A percentile compares a stretch with the other conserved stretches of the same genome.
Evolutionary conservation across 2,113 vertebrate species (phyloP).

Genomic region (Pteruthius melanotis): DNA sequence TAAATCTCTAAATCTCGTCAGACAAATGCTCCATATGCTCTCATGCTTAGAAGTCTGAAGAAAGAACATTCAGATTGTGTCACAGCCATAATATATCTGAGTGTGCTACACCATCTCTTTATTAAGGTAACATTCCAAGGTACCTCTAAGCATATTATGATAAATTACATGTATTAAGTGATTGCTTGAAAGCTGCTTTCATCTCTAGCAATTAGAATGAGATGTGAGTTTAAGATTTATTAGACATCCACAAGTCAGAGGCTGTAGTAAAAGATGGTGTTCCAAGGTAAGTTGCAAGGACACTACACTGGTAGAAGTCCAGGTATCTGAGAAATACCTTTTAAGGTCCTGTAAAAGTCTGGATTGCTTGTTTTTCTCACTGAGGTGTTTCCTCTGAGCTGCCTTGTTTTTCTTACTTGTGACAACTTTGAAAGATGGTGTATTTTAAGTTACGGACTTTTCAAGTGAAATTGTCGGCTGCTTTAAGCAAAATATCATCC

Average conservation of each 20-base stretch:
- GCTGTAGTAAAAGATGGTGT: background rate
- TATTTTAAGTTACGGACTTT: background rate
- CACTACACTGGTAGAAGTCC: background rate
- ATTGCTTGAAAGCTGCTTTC: background rate
- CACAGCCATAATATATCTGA: background rate
- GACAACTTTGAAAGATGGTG: background rate
- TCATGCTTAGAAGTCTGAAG: background rate
- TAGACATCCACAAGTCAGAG: background rate
- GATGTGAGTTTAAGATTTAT: background rate
- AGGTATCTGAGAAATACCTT: background rate
- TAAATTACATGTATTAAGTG: constrained; percentile 7
- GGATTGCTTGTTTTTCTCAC: background rate
- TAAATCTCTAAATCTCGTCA: constrained; percentile 8
- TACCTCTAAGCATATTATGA: constrained; percentile 6
- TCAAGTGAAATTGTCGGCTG: background rate
- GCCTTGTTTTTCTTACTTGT: background rate
- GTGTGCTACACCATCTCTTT: background rate
- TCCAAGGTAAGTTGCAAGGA: constrained; percentile 9
- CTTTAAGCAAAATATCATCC: background rate
- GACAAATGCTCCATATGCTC: background rate
- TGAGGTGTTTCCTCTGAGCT: background rate
- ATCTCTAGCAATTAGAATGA: constrained; percentile 10
- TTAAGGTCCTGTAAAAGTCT: background rate
- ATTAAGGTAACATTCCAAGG: constrained; percentile 17
- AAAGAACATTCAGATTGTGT: background rate